Evolutionary conservation across 2,113 vertebrate genomes (phyloP).

Genomic region (Macheiramphus alcinus): DNA sequence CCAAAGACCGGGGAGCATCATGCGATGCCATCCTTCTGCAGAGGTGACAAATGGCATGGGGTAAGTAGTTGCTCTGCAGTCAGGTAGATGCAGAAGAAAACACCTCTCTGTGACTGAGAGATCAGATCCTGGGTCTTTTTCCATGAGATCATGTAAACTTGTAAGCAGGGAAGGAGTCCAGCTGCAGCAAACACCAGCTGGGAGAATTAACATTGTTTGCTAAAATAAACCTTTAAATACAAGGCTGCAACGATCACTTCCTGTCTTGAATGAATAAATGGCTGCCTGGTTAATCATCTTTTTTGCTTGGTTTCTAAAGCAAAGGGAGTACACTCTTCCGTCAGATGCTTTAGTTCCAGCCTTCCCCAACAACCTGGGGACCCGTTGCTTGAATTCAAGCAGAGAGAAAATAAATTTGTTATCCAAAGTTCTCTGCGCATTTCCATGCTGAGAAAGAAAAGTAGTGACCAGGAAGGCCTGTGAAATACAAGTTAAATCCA

Average conservation of each 20-base stretch:
- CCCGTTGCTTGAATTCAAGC: neutral
- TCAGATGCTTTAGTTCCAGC: neutral
- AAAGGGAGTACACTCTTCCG: neutral
- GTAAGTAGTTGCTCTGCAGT: neutral
- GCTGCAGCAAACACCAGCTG: constrained; percentile 26
- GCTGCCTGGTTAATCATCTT: neutral
- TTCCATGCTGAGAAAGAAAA: neutral
- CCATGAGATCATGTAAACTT: neutral
- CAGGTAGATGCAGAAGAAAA: neutral
- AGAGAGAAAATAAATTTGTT: neutral
- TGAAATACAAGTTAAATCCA: neutral
- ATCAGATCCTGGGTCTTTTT: neutral
- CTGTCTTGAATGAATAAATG: neutral
- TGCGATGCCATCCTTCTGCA: neutral
- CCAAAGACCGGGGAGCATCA: neutral
- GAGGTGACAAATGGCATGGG: neutral
- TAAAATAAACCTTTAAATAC: constrained; percentile 39
- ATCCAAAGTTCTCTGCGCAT: neutral
- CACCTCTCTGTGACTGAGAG: neutral
- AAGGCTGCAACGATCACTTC: neutral
- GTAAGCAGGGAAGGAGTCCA: neutral
- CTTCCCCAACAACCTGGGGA: neutral
- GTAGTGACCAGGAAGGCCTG: neutral
- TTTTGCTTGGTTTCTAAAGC: neutral
- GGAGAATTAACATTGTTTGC: constrained; percentile 35